Evolutionary conservation across 2,797 vertebrate genomes (phyloP), one percentile per base, ranked within the genome.

Genomic region (Sebastes cheni): DNA sequence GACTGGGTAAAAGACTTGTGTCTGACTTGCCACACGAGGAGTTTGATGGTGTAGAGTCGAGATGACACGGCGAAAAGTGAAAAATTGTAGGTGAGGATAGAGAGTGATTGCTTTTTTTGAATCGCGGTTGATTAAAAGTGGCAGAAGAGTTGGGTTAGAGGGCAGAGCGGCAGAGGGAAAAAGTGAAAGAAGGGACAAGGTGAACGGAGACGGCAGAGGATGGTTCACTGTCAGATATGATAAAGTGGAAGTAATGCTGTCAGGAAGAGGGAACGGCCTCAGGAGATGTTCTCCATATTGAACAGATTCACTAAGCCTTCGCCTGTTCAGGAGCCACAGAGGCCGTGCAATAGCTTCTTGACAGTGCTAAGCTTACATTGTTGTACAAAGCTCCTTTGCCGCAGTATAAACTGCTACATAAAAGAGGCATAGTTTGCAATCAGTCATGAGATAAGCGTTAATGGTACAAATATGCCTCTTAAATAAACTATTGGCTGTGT

Each of bases 201-300:
- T 82, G 69, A 82, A 68, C 2, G 9, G 60, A 50, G 67, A 72
- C 10, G 32, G 18, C n/a, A 46, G 20, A 65, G 64, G 55, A 46
- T 10, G 25, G 60, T 39, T 29, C 52, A 32, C 65, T 73, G 79
- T 88, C 85, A 83, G 67, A 61, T 80, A 13, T 59, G 76, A 80
- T 10, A n/a, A 55, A 75, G 69, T 64, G 56, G 14, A 68, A 46
- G 59, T 55, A 30, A 74, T 13, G n/a, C 73, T 82, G 60, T 84
- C 61, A 73, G 71, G 65, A 23, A 60, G 66, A 14, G 32, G 32
- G 9, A 78, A 65, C 11, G 18, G 32, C 72, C 59, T 67, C 60
- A 14, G 73, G 61, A 71, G 67, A 61, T 1, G 46, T 75, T 71
- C 64, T 60, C 58, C 67, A 78, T 75, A 29, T 46, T 72, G 62